Percentiles rank a stretch among this genome's conserved stretches.
Conservation (phyloP, 2,888 invertebrate genomes). For the Cotesia congregata region DNA sequence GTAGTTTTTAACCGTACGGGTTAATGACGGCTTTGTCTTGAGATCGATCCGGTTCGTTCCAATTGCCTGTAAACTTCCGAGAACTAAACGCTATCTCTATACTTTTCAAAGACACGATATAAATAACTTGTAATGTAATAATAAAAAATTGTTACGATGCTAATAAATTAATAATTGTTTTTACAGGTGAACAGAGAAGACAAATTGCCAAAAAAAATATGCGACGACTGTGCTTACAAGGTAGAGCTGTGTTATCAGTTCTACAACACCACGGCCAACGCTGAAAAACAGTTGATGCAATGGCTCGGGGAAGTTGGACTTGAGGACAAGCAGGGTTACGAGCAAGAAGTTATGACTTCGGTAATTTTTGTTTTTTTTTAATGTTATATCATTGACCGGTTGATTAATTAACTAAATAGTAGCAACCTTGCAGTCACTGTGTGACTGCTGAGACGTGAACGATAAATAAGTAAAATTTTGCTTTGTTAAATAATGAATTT, state of each 20-base stretch:
- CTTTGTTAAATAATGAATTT: too few relatives aligned
- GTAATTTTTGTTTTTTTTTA: constrained; percentile 50
- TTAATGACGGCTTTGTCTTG: constrained; percentile 29
- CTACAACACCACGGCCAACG: constrained; percentile 78
- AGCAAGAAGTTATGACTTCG: constrained; percentile 61
- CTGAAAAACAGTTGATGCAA: constrained; percentile 75
- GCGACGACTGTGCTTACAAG: constrained; percentile 80
- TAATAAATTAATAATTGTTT: constrained; percentile 37
- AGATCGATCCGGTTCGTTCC: constrained; percentile 18
- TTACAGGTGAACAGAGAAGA: constrained; percentile 78
- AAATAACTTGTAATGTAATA: background rate
- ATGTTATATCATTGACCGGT: background rate
- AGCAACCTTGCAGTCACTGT: too few relatives aligned
- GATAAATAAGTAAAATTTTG: too few relatives aligned
- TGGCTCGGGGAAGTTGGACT: constrained; percentile 66
- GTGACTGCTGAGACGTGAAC: too few relatives aligned
- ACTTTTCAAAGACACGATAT: background rate
- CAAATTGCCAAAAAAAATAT: constrained; percentile 80
- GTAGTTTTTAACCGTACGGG: background rate
- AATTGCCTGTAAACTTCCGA: background rate
- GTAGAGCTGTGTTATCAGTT: constrained; percentile 81
- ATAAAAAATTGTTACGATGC: background rate
- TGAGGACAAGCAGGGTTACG: constrained; percentile 65
- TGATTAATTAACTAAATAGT: background rate
- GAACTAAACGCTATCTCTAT: background rate